These are phyloP conservation scores for Gryllus bimaculatus DNA, from an alignment of 1,140 invertebrate species.

Conservation along the genomic window DNA sequence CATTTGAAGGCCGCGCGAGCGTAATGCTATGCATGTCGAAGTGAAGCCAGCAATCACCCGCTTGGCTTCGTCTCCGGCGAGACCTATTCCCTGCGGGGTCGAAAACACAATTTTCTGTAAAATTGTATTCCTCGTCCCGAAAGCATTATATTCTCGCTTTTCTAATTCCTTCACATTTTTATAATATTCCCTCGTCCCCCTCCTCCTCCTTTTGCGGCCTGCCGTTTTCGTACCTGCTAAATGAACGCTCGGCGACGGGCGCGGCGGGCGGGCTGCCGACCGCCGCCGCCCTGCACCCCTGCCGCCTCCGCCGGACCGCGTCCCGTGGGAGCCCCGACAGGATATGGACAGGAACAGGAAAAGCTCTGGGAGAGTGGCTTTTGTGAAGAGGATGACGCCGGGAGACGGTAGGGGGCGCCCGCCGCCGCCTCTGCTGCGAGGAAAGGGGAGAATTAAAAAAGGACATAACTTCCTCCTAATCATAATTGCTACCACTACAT, in stretches of 20 bases:
- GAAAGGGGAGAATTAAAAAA: neutral
- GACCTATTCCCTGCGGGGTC: neutral
- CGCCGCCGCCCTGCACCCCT: neutral
- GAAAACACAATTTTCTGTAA: neutral
- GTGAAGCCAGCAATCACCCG: neutral
- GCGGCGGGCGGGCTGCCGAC: too few relatives aligned
- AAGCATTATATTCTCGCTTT: neutral
- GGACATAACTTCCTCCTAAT: constrained; percentile 4
- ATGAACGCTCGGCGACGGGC: too few relatives aligned
- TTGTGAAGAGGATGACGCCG: neutral
- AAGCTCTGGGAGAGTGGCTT: neutral
- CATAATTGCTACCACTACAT: constrained; percentile 1
- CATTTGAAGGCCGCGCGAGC: too few relatives aligned
- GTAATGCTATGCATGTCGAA: neutral
- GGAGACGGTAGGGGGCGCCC: neutral
- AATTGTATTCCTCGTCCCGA: neutral
- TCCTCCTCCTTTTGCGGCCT: too few relatives aligned
- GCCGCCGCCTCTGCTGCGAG: too few relatives aligned
- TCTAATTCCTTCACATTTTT: neutral
- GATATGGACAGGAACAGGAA: constrained; percentile 3
- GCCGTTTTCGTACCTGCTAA: too few relatives aligned
- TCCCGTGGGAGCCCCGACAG: neutral
- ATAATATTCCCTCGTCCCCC: neutral
- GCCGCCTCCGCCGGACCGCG: neutral
- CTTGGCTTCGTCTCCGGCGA: neutral